Conservation (phyloP, 2,888 invertebrate species). For the Metallyticus violacea region DNA sequence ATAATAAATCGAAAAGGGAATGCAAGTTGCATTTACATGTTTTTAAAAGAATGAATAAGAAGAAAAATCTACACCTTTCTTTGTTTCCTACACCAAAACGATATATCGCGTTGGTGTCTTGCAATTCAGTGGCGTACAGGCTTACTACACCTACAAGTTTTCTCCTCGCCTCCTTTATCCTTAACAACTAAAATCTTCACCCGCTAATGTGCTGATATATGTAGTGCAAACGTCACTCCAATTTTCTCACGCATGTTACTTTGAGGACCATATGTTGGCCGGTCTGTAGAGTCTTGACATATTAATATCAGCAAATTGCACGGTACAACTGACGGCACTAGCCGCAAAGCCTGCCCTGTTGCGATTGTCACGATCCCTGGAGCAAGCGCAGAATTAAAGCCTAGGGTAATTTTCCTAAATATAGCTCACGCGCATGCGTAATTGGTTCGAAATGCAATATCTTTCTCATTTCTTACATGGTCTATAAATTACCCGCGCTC, state of each 20-base stretch:
- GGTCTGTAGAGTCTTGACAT: too few species aligned
- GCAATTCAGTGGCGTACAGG: too few species aligned
- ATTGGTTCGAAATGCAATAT: background rate
- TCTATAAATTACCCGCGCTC: background rate
- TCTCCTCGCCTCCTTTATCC: too few species aligned
- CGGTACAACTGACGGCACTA: background rate
- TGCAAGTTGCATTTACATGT: too few species aligned
- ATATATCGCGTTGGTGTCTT: too few species aligned
- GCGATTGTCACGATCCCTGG: background rate
- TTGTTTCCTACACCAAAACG: too few species aligned
- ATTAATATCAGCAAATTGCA: background rate
- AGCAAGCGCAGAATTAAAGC: background rate
- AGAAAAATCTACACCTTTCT: too few species aligned
- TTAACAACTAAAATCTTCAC: too few species aligned
- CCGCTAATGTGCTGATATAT: background rate
- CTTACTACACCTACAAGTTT: too few species aligned
- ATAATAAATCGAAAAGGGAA: too few species aligned
- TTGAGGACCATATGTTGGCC: background rate
- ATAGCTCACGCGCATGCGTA: background rate
- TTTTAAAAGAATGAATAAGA: too few species aligned
- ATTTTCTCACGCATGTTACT: background rate
- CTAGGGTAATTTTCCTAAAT: background rate
- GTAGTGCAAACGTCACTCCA: background rate
- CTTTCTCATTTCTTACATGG: background rate
- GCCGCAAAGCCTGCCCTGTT: background rate